These are phyloP conservation scores for Sardinella longiceps DNA, from an alignment of 2,797 vertebrate species.

Conservation along the genomic window DNA sequence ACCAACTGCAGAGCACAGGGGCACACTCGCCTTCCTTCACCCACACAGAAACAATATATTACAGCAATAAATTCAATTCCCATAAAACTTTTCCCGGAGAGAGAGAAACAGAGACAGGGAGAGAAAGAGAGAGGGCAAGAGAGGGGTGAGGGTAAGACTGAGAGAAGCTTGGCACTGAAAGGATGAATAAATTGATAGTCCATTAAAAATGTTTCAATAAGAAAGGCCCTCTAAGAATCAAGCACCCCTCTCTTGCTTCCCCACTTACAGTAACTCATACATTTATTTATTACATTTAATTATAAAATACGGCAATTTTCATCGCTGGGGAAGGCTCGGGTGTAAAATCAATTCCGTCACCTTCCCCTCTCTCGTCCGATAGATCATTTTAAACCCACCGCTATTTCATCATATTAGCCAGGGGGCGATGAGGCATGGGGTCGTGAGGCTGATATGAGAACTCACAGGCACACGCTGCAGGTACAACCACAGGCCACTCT, in stretches of 20 bases:
- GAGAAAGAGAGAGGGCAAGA: neutral
- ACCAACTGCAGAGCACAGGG: neutral
- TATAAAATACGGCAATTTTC: slow-evolving; percentile 18
- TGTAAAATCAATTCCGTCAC: slow-evolving; percentile 7
- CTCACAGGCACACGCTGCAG: neutral
- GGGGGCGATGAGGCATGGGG: neutral
- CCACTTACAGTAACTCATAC: slow-evolving; percentile 17
- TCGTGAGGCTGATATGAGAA: neutral
- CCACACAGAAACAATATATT: slow-evolving; percentile 22
- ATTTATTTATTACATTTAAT: slow-evolving; percentile 18
- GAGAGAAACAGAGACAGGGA: neutral
- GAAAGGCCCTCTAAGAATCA: slow-evolving; percentile 2
- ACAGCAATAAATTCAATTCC: slow-evolving; percentile 23
- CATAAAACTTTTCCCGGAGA: slow-evolving; percentile 16
- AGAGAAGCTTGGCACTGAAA: slow-evolving; percentile 21
- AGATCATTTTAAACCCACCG: slow-evolving; percentile 3
- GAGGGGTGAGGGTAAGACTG: neutral
- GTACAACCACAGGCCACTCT: neutral
- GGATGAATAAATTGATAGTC: slow-evolving; percentile 24
- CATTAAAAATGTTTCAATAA: slow-evolving; percentile 26
- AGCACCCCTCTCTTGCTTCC: neutral
- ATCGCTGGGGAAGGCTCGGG: neutral
- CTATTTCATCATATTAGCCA: neutral
- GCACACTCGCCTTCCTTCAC: neutral
- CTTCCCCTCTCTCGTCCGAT: neutral